These are phyloP conservation scores for Colossoma macropomum DNA, from an alignment of 2,113 vertebrate species.

Conservation along the genomic window DNA sequence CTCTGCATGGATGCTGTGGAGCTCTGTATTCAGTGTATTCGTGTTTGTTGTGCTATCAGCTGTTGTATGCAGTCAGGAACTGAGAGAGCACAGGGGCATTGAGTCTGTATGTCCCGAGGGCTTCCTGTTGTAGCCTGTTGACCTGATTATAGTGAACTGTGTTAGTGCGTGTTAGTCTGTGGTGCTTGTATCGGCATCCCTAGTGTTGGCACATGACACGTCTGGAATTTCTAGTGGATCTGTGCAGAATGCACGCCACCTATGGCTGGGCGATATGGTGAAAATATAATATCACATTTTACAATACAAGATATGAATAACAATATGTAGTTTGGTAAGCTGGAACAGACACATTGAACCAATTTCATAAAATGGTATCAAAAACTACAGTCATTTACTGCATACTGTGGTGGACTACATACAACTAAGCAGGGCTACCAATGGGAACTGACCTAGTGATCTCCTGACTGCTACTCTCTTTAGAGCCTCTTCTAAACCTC, in stretches of 20 bases:
- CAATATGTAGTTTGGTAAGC: too few relatives aligned
- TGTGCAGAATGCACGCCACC: constrained; percentile 16
- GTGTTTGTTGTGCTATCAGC: not conserved
- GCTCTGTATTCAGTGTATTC: not conserved
- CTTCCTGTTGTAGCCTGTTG: constrained; percentile 44
- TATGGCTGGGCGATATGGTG: not conserved
- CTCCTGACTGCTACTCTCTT: too few relatives aligned
- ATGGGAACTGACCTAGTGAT: too few relatives aligned
- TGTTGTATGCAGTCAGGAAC: not conserved
- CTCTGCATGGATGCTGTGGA: not conserved
- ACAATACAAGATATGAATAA: not conserved
- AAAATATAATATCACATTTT: not conserved
- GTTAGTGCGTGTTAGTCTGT: constrained; percentile 11
- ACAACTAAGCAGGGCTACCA: too few relatives aligned
- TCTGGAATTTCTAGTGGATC: not conserved
- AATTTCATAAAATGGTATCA: too few relatives aligned
- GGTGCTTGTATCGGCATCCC: constrained; percentile 10
- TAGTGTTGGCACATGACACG: constrained; percentile 23
- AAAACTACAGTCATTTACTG: too few relatives aligned
- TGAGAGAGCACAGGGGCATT: constrained; percentile 9
- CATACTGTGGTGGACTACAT: too few relatives aligned
- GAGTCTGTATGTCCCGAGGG: constrained; percentile 32
- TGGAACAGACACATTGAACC: too few relatives aligned
- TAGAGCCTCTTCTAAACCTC: too few relatives aligned
- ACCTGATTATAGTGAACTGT: constrained; percentile 51